phyloP scores from a whole-genome alignment of 2,888 invertebrate species.

The Leptinotarsa tumamoca region DNA sequence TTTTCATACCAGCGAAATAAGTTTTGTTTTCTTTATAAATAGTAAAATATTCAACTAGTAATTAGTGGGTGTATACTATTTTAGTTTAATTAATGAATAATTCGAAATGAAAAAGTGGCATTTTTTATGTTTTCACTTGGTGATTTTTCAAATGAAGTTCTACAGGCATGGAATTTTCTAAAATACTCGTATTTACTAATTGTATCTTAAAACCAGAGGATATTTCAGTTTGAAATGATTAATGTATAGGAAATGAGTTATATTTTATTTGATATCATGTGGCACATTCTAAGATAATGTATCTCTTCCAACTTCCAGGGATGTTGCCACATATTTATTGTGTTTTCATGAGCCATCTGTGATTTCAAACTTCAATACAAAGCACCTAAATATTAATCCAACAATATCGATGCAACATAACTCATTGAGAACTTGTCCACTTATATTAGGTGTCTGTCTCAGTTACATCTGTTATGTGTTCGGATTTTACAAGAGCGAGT shows the following conservation, averaged over 20 bases:
- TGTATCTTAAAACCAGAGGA: not conserved
- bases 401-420: too few species aligned
- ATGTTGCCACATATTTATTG: too few species aligned
- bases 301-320: too few species aligned
- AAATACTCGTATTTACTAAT: conserved; percentile 3
- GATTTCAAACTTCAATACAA: too few species aligned
- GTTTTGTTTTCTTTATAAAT: conserved; percentile 19
- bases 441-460: too few species aligned
- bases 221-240: conserved; percentile 6
- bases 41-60: conserved; percentile 22
- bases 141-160: not conserved
- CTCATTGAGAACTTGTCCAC: too few species aligned
- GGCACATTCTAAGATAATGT: not conserved
- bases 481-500: too few species aligned
- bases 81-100: conserved; percentile 20
- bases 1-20: not conserved
- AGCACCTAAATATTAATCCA: too few species aligned
- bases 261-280: not conserved
- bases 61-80: conserved; percentile 25
- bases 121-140: conserved; percentile 15
- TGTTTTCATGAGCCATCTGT: not conserved
- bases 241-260: not conserved
- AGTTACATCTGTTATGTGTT: too few species aligned
- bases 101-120: conserved; percentile 11
- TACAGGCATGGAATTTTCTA: not conserved